Evolutionary conservation across 2,113 vertebrate genomes (phyloP).

Genomic region (Pelecanus crispus): DNA sequence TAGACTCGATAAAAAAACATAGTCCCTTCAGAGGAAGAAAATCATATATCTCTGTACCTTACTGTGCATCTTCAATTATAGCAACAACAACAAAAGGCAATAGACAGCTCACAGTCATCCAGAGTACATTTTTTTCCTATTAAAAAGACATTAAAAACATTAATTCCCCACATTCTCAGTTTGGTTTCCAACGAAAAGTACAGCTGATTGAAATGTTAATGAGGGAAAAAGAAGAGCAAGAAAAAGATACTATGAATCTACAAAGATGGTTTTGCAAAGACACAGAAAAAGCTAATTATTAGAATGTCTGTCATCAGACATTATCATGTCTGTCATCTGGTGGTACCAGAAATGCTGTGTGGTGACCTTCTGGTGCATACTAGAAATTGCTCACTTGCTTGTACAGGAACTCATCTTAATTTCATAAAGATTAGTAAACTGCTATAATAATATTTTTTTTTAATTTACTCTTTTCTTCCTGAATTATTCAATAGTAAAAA

Average conservation of each 20-base stretch:
- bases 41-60: neutral
- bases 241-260: neutral
- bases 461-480: neutral
- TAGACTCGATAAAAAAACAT: neutral
- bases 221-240: neutral
- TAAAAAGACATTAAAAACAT: slow-evolving; percentile 2
- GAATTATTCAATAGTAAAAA: neutral
- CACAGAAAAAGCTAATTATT: slow-evolving; percentile 4
- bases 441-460: neutral
- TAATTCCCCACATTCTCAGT: neutral
- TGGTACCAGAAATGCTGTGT: neutral
- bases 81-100: slow-evolving; percentile 2
- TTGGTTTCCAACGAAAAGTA: neutral
- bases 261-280: neutral
- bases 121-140: neutral
- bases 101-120: neutral
- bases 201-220: slow-evolving; percentile 44
- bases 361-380: neutral
- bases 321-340: neutral
- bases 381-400: neutral
- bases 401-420: neutral
- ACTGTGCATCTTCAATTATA: neutral
- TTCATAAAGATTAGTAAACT: neutral
- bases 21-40: neutral
- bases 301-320: neutral